These are phyloP conservation scores for Trogon melanurus DNA, from an alignment of 2,113 vertebrate genomes.

Conservation along the genomic window DNA sequence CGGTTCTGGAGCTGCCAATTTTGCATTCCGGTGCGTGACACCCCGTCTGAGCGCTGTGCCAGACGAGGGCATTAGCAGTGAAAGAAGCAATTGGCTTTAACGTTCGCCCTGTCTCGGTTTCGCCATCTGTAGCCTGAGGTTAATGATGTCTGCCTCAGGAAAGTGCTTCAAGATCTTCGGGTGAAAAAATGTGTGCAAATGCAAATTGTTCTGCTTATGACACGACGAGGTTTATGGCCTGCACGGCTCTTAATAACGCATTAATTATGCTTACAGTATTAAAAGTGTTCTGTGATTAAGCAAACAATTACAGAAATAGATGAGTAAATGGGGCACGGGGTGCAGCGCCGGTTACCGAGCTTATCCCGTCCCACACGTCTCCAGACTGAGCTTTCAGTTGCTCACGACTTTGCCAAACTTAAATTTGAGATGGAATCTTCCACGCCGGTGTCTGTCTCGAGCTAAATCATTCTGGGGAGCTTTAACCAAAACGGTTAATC, in stretches of 20 bases:
- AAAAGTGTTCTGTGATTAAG: slow-evolving; percentile 60
- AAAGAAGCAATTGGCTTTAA: background rate
- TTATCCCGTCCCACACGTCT: background rate
- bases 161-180: slow-evolving; percentile 10
- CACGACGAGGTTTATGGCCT: slow-evolving; percentile 53
- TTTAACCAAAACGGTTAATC: slow-evolving; percentile 46
- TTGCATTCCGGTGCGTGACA: background rate
- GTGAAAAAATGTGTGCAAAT: slow-evolving; percentile 15
- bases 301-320: slow-evolving; percentile 62
- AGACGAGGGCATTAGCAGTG: background rate
- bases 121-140: slow-evolving; percentile 32
- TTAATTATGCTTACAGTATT: slow-evolving; percentile 62
- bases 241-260: slow-evolving; percentile 23
- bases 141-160: slow-evolving; percentile 55
- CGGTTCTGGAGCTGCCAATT: background rate
- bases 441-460: background rate
- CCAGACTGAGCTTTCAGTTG: background rate
- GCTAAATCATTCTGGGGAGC: background rate
- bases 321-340: slow-evolving; percentile 37
- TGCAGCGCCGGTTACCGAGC: background rate
- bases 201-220: slow-evolving; percentile 52
- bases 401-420: slow-evolving; percentile 8
- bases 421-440: slow-evolving; percentile 41
- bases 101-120: background rate
- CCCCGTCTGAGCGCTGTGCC: background rate